Base-by-base conservation (phyloP, 2,797 vertebrate species). In the Gambusia yucatana region DNA sequence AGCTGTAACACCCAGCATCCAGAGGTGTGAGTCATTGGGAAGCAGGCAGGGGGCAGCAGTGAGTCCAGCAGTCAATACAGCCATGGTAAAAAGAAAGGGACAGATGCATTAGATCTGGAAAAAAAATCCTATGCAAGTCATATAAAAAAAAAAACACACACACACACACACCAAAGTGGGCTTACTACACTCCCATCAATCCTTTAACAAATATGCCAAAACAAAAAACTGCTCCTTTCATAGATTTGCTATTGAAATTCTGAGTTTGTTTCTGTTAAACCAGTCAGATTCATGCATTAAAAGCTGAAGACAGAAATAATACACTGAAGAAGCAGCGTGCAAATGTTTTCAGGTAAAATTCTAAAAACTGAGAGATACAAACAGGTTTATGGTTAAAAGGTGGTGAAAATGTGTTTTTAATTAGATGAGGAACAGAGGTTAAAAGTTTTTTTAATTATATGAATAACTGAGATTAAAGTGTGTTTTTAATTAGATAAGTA, bases 1-100 rank as follows among this genome's bases (percentile, higher is more conserved):
- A 96, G 92, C 96, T 96, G 95, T 87, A 91, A 88, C 84, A 93
- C 89, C 93, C 93, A 94, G 91, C 89, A 93, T 94, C 94, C 94
- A 92, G 85, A 83, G 88, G 91, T 86, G 91, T 44, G 79, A 87
- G 90, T 79, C 88, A 93, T 90, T 22, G 78, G 88, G 82, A 86
- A 84, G 88, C 84, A 92, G 89, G 89, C 87, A 89, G 91, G 89
- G 90, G 91, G 90, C 92, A 91, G 92, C 91, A 93, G 87, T 59
- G 75, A 91, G 83, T 93, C 94, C 94, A 87, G 83, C 76, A 84
- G 84, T 77, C 88, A 91, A 84, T 30, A 90, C 55, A 77, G 78
- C 82, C 87, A 82, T 79, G 88, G 89, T 75, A 88, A 82, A 93
- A 93, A 95, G 89, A 96, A 88, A 95, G 92, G 94, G 93, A 96